Base-by-base conservation (phyloP, 2,797 vertebrate species). In the Cyclopterus lumpus region DNA sequence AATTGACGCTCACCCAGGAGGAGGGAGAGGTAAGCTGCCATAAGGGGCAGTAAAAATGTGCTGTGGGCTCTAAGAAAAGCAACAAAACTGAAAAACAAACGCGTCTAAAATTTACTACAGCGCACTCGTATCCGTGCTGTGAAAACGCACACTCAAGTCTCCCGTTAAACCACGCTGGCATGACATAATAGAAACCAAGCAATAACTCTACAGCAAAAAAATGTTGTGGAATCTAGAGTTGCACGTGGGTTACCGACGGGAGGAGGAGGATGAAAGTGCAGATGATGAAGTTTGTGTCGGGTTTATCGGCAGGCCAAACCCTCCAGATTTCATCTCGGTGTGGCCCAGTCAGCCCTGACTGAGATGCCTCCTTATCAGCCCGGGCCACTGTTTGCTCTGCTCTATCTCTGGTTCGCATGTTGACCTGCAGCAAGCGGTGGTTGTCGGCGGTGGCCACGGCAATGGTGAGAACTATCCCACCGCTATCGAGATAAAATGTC, bases 1-100 rank as follows among this genome's bases (percentile, higher is more conserved):
- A 92, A 94, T 94, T 92, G 79, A 93, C 74, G 79, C 73, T 77
- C 71, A 69, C 81, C 82, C 85, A 71, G 83, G 87, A 79, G 62
- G 66, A 81, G 81, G 61, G 73, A 59, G 73, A 38, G 66, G 67
- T 10, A 22, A 73, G 76, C 65, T 54, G 42, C 68, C 66, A 53
- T 67, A 38, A 72, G 65, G 71, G 63, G 74, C 53, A 68, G 75
- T 51, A 51, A 60, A 80, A 79, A 63, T 67, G 68, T 71, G 82
- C 44, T 67, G 57, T 30, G 53, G 76, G 55, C 72, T 73, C 51
- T 30, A 62, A 62, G 49, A 38, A 57, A 42, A 53, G 24, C 12
- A 22, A 67, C 11, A 34, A 75, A 81, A 72, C 28, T 18, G 42
- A 58, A n/a, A 3, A 65, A 75, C 8, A 65, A 71, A 64, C 57